These are phyloP conservation scores for Amphipyra tragopoginis DNA, from an alignment of 2,888 invertebrate species.

Conservation along the genomic window DNA sequence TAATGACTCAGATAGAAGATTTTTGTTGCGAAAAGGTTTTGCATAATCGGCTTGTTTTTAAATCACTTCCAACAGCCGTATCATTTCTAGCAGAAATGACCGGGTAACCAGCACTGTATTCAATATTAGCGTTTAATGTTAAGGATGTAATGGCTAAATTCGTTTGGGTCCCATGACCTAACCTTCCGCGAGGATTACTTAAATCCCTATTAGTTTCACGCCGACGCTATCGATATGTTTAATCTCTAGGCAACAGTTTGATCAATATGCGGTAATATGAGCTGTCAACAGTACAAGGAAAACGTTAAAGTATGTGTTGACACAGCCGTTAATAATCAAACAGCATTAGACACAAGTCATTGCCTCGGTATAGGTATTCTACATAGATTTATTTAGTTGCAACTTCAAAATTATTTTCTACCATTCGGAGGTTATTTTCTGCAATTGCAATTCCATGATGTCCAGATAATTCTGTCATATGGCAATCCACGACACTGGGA, in stretches of 20 bases:
- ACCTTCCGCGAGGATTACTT: constrained; percentile 60
- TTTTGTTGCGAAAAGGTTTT: constrained; percentile 44
- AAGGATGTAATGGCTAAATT: constrained; percentile 26
- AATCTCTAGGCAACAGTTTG: constrained; percentile 51
- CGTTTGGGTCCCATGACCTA: constrained; percentile 13
- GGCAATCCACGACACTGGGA: no score
- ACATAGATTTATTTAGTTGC: background rate
- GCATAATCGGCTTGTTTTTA: constrained; percentile 41
- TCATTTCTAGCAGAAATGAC: constrained; percentile 44
- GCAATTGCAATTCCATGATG: background rate
- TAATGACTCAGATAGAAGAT: constrained; percentile 42
- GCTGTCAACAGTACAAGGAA: constrained; percentile 49
- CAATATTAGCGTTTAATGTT: constrained; percentile 17
- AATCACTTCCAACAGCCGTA: constrained; percentile 49
- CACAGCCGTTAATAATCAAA: constrained; percentile 42
- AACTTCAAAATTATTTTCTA: background rate
- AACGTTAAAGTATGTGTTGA: constrained; percentile 45
- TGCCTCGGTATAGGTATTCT: constrained; percentile 9
- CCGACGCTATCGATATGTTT: constrained; percentile 44
- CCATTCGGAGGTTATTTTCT: background rate
- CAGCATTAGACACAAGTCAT: constrained; percentile 17
- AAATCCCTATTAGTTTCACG: constrained; percentile 50
- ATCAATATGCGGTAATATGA: constrained; percentile 53
- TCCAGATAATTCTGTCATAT: background rate
- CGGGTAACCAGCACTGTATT: constrained; percentile 14